Evolutionary conservation across 2,113 vertebrate genomes (phyloP).

Genomic region (Albula glossodonta): DNA sequence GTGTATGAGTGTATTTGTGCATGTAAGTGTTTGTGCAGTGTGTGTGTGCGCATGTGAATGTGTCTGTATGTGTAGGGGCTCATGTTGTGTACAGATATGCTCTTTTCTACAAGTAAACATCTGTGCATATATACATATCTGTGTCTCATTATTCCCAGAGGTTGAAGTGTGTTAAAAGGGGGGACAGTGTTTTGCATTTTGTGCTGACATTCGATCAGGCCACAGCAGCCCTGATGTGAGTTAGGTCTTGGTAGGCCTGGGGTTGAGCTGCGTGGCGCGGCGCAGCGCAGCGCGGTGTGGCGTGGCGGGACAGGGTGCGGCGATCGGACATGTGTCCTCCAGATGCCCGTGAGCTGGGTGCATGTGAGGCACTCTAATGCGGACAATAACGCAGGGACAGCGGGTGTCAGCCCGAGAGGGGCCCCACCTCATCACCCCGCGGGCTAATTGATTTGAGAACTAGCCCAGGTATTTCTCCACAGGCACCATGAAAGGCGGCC

Average conservation of each 20-base stretch:
- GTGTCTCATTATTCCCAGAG: background rate
- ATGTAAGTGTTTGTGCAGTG: background rate
- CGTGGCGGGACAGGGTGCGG: conserved; percentile 49
- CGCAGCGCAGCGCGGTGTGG: background rate
- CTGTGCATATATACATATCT: background rate
- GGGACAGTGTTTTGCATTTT: background rate
- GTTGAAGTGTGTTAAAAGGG: background rate
- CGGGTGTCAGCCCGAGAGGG: conserved; percentile 85
- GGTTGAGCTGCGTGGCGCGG: background rate
- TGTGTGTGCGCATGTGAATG: too few species aligned
- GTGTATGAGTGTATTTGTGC: background rate
- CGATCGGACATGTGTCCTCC: conserved; percentile 83
- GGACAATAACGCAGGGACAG: conserved; percentile 86
- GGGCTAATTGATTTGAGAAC: conserved; percentile 93
- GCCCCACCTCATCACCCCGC: conserved; percentile 86
- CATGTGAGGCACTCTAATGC: conserved; percentile 70
- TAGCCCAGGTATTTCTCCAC: conserved; percentile 87
- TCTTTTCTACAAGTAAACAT: background rate
- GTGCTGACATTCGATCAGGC: background rate
- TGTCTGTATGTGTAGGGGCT: too few species aligned
- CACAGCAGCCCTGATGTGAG: background rate
- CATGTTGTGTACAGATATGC: background rate
- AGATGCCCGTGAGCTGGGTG: conserved; percentile 73
- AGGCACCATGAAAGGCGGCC: conserved; percentile 90
- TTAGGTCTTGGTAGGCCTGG: background rate